A percentile compares a stretch with the other conserved stretches of the same genome.
These are phyloP conservation scores for Mesochorus sp. DNA, from an alignment of 2,888 invertebrate species.

Conservation along the genomic window DNA sequence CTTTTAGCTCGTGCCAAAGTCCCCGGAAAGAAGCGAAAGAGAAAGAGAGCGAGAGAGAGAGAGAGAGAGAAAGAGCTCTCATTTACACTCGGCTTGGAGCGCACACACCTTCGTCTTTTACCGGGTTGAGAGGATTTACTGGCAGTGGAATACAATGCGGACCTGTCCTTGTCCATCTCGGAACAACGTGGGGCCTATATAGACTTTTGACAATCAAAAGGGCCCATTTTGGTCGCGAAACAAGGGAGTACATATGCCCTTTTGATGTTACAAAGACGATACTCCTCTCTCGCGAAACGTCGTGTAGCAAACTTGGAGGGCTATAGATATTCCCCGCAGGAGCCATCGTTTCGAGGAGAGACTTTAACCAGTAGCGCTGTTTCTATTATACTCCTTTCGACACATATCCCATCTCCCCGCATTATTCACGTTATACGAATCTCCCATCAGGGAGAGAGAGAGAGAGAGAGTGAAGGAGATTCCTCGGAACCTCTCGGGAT, in stretches of 20 bases:
- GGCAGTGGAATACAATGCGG: constrained; percentile 81
- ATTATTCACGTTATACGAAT: not conserved
- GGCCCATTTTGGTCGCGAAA: constrained; percentile 1
- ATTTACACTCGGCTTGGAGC: constrained; percentile 78
- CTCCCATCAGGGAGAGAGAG: too few relatives aligned
- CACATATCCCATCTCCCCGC: not conserved
- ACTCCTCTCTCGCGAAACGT: constrained; percentile 29
- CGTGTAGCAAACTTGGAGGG: constrained; percentile 50
- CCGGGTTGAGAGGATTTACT: constrained; percentile 77
- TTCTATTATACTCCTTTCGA: constrained; percentile 35
- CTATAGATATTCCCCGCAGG: constrained; percentile 55
- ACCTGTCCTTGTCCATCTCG: constrained; percentile 81
- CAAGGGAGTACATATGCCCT: constrained; percentile 22
- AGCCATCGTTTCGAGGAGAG: constrained; percentile 2
- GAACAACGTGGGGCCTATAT: constrained; percentile 65
- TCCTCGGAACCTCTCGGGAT: constrained; percentile 25
- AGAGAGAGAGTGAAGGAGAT: too few relatives aligned
- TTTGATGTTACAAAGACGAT: constrained; percentile 10
- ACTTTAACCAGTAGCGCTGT: constrained; percentile 37
- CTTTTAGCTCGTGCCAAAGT: constrained; percentile 45
- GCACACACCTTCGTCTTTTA: constrained; percentile 49
- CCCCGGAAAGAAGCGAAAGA: not conserved
- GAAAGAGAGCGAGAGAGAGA: constrained; percentile 4
- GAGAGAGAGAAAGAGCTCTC: constrained; percentile 71
- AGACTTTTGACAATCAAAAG: not conserved